phyloP scores from a whole-genome alignment of 1,140 invertebrate genomes.

The Asbolus verrucosus region DNA sequence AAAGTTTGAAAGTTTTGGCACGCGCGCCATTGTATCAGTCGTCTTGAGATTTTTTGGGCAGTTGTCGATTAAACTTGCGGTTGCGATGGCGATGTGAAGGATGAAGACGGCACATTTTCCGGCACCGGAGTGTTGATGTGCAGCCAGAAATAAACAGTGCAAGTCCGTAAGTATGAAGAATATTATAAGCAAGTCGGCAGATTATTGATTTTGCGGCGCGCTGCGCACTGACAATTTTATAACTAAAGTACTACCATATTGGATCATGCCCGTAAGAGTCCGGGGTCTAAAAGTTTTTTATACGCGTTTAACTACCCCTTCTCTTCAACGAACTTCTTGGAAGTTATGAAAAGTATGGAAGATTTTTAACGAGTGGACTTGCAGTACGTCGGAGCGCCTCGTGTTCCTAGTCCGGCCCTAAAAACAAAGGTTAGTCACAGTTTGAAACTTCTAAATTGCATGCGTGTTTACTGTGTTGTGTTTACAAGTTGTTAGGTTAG shows the following conservation, averaged over 20 bases:
- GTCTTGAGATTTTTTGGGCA: too few relatives aligned
- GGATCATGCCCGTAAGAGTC: slow-evolving; percentile 50
- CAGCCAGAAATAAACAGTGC: slow-evolving; percentile 7
- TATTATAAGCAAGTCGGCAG: slow-evolving; percentile 43
- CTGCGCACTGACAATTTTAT: slow-evolving; percentile 56
- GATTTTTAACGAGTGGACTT: background rate
- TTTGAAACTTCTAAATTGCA: slow-evolving; percentile 33
- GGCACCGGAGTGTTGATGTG: background rate
- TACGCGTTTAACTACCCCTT: slow-evolving; percentile 44
- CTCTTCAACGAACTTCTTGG: slow-evolving; percentile 27
- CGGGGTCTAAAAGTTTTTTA: slow-evolving; percentile 45
- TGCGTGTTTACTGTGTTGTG: slow-evolving; percentile 51
- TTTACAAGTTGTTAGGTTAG: slow-evolving; percentile 47
- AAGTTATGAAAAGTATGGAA: slow-evolving; percentile 17
- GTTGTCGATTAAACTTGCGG: too few relatives aligned
- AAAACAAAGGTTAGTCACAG: slow-evolving; percentile 21
- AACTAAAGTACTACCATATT: slow-evolving; percentile 54
- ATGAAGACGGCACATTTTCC: too few relatives aligned
- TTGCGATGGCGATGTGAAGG: too few relatives aligned
- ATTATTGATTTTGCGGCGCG: slow-evolving; percentile 58
- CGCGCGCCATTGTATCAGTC: too few relatives aligned
- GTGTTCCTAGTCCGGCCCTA: background rate
- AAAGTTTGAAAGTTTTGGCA: too few relatives aligned
- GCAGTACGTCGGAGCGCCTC: background rate
- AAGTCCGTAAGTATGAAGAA: slow-evolving; percentile 38